Percentiles rank a stretch among this genome's conserved stretches.
These are phyloP conservation scores for Steatornis caripensis DNA, from an alignment of 2,113 vertebrate species.

Conservation along the genomic window DNA sequence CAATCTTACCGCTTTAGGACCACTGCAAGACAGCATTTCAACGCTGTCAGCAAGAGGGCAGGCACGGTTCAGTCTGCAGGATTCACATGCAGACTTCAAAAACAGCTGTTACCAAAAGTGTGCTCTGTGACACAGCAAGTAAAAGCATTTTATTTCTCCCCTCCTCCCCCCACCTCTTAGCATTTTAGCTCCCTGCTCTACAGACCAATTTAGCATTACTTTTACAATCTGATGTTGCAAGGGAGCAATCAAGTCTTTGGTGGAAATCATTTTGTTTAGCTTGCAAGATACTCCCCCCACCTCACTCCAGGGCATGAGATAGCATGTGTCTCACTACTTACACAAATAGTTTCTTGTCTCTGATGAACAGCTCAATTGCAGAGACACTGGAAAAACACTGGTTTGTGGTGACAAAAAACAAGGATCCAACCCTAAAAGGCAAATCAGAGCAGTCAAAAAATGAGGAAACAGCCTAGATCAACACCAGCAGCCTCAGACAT, in stretches of 20 bases:
- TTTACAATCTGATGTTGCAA: background rate
- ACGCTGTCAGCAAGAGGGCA: background rate
- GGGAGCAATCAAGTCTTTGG: background rate
- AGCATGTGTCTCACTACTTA: conserved; percentile 36
- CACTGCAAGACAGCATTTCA: background rate
- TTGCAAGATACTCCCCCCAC: background rate
- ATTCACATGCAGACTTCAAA: background rate
- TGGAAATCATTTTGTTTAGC: background rate
- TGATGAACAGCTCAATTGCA: conserved; percentile 66
- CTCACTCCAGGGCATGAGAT: background rate
- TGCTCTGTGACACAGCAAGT: background rate
- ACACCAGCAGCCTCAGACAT: background rate
- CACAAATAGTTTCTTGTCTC: conserved; percentile 70
- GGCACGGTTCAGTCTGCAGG: background rate
- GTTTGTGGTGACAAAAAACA: conserved; percentile 71
- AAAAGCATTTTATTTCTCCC: background rate
- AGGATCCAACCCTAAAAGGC: conserved; percentile 61
- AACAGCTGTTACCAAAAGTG: background rate
- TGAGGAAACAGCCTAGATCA: background rate
- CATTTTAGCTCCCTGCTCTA: background rate
- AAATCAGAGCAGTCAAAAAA: background rate
- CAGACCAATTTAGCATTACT: background rate
- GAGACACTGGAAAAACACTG: conserved; percentile 70
- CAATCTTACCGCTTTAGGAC: background rate
- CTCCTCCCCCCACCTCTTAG: background rate